Evolutionary conservation across 2,797 vertebrate genomes (phyloP).

Genomic region (Acrossocheilus wenchowensis): DNA sequence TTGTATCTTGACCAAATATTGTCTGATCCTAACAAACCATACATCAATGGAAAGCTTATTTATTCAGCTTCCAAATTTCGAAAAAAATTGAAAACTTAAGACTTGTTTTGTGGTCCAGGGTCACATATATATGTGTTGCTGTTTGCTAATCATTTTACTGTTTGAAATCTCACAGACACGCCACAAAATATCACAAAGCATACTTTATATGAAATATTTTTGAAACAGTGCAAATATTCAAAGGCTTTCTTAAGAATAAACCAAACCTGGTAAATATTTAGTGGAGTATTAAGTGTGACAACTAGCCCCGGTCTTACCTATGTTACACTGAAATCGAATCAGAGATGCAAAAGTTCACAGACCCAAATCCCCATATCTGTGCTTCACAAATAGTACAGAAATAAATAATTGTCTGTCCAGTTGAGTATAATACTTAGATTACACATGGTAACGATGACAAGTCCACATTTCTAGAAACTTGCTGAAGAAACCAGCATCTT

Average conservation of each 20-base stretch:
- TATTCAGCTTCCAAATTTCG: too few relatives aligned
- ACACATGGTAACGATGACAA: conserved; percentile 43
- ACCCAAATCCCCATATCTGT: neutral
- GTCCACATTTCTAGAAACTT: neutral
- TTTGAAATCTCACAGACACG: neutral
- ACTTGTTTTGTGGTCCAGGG: too few relatives aligned
- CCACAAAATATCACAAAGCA: neutral
- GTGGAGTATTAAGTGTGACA: neutral
- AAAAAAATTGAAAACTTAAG: too few relatives aligned
- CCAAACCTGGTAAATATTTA: neutral
- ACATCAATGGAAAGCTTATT: too few relatives aligned
- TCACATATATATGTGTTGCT: neutral
- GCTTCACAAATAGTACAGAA: conserved; percentile 28
- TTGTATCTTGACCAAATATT: too few relatives aligned
- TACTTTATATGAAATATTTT: neutral
- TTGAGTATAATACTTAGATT: conserved; percentile 45
- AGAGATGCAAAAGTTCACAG: neutral
- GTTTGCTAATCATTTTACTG: neutral
- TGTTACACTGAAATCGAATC: neutral
- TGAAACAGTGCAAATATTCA: neutral
- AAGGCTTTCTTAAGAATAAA: neutral
- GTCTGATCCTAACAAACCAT: too few relatives aligned
- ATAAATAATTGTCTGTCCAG: conserved; percentile 39
- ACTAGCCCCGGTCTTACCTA: neutral
- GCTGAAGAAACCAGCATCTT: conserved; percentile 22